Conservation (phyloP, 2,113 vertebrate species). For the Cynopterus brachyotis region DNA sequence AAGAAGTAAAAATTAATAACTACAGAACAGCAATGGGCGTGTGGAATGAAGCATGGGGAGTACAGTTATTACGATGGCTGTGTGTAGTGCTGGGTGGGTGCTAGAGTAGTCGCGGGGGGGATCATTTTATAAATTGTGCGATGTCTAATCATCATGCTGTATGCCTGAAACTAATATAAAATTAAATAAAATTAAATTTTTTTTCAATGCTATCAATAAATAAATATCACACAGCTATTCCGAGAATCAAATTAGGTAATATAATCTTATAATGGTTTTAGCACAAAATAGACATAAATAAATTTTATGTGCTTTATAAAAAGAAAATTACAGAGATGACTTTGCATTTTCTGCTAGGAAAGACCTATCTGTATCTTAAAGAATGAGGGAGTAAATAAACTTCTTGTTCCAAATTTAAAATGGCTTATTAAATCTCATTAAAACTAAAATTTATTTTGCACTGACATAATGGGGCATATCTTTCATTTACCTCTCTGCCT, state of each 20-base stretch:
- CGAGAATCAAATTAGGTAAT: background rate
- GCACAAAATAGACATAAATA: background rate
- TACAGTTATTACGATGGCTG: too few relatives aligned
- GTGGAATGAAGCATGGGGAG: too few relatives aligned
- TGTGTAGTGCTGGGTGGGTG: too few relatives aligned
- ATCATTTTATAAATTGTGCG: too few relatives aligned
- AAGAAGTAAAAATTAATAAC: too few relatives aligned
- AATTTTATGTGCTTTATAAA: background rate
- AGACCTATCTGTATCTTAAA: background rate
- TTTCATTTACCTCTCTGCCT: background rate
- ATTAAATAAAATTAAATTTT: too few relatives aligned
- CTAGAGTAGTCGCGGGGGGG: too few relatives aligned
- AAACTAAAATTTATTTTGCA: background rate
- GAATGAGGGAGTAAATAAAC: background rate
- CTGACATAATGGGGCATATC: background rate
- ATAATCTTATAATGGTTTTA: background rate
- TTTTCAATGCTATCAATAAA: background rate
- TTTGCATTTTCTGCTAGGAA: background rate
- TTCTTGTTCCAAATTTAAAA: background rate
- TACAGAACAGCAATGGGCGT: too few relatives aligned
- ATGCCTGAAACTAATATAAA: too few relatives aligned
- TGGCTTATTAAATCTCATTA: background rate
- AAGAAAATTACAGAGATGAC: background rate
- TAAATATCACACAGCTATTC: background rate
- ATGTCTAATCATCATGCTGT: too few relatives aligned